These are phyloP conservation scores for Diploptera punctata DNA, from an alignment of 2,888 invertebrate species.

Conservation along the genomic window DNA sequence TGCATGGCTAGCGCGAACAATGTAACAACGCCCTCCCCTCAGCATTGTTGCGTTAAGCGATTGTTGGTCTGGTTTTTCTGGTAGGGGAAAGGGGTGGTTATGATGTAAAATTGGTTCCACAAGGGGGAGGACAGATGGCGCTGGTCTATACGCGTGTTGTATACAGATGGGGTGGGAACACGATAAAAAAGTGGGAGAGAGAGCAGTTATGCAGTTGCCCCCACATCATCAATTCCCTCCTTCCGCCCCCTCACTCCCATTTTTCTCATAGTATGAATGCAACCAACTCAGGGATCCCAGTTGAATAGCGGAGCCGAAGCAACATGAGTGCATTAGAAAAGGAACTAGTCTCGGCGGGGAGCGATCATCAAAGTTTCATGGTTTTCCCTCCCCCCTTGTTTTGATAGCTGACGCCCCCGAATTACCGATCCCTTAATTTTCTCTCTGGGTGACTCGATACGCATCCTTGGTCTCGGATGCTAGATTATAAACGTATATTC, in stretches of 20 bases:
- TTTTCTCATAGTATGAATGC: constrained; percentile 8
- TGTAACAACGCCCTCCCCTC: constrained; percentile 23
- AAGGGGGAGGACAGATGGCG: constrained; percentile 17
- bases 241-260: constrained; percentile 8
- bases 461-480: not conserved
- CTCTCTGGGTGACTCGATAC: constrained; percentile 31
- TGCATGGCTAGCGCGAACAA: constrained; percentile 36
- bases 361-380: constrained; percentile 44
- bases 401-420: constrained; percentile 41
- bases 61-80: constrained; percentile 18
- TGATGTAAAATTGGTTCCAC: constrained; percentile 16
- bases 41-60: constrained; percentile 26
- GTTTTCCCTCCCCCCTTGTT: constrained; percentile 34
- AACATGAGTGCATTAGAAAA: constrained; percentile 19
- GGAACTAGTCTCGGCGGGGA: constrained; percentile 7
- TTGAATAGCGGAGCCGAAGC: constrained; percentile 5
- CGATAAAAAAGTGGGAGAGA: constrained; percentile 48
- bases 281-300: constrained; percentile 1
- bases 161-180: constrained; percentile 49
- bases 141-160: constrained; percentile 46
- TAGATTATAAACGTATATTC: not conserved
- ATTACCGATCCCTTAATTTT: constrained; percentile 39
- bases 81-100: constrained; percentile 2
- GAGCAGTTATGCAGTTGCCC: constrained; percentile 43
- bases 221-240: constrained; percentile 22